Conservation (phyloP, 30 jellyfish, hydroid and myxozoan species). For the Cassiopea xamachana region DNA sequence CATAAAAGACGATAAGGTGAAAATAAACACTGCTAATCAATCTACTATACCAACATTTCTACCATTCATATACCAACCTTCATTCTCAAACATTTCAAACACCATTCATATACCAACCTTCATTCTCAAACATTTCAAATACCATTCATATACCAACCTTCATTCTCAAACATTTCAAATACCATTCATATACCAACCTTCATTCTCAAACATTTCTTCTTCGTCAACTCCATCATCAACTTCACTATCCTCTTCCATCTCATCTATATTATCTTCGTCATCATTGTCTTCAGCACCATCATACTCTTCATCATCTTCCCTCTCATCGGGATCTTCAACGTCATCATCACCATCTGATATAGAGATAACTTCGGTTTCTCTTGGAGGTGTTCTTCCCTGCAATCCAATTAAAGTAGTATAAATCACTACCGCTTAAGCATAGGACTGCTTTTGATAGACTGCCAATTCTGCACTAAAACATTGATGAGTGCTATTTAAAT, state of each 20-base stretch:
- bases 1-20: too few species aligned
- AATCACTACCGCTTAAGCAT: too few species aligned
- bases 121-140: too few species aligned
- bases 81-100: too few species aligned
- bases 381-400: neutral
- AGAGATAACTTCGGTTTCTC: slow-evolving; percentile 28
- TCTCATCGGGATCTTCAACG: slow-evolving; percentile 18
- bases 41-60: too few species aligned
- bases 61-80: too few species aligned
- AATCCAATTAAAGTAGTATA: too few species aligned
- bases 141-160: neutral
- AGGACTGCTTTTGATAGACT: too few species aligned
- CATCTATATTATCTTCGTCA: slow-evolving; percentile 51
- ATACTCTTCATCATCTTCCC: slow-evolving; percentile 33
- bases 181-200: neutral
- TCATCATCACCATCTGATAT: slow-evolving; percentile 41
- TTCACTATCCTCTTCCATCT: slow-evolving; percentile 35
- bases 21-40: too few species aligned
- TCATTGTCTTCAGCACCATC: slow-evolving; percentile 29
- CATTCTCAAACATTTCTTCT: slow-evolving; percentile 8
- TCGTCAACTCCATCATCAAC: slow-evolving; percentile 34
- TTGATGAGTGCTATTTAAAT: too few species aligned
- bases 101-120: too few species aligned
- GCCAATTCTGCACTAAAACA: too few species aligned
- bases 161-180: neutral